phyloP scores from a whole-genome alignment of 1,140 invertebrate species.

The Daktulosphaira vitifoliae region DNA sequence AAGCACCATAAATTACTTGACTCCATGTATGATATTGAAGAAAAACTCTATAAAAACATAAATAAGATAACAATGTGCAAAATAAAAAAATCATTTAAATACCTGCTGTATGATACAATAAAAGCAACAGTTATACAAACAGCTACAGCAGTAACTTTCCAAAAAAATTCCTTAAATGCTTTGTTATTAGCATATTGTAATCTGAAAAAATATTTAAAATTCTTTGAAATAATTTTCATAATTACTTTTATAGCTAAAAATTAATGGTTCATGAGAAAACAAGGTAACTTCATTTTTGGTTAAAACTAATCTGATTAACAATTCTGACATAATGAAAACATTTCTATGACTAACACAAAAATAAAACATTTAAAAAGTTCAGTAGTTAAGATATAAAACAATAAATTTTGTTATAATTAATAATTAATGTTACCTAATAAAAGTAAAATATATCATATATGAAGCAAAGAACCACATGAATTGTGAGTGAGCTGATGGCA shows the following conservation, averaged over 20 bases:
- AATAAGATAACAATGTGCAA: background rate
- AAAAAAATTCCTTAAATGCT: slow-evolving; percentile 62
- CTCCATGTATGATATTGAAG: slow-evolving; percentile 74
- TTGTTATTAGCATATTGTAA: slow-evolving; percentile 62
- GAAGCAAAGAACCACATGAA: slow-evolving; percentile 87
- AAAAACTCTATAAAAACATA: slow-evolving; percentile 56
- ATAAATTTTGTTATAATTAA: background rate
- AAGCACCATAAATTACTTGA: slow-evolving; percentile 70
- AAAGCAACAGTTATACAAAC: slow-evolving; percentile 52
- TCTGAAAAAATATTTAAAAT: slow-evolving; percentile 51
- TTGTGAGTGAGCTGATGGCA: slow-evolving; percentile 88
- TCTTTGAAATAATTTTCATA: no score
- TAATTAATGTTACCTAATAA: slow-evolving; percentile 61
- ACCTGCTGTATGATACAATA: slow-evolving; percentile 53
- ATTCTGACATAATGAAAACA: no score
- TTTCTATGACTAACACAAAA: no score
- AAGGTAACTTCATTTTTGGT: no score
- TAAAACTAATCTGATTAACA: no score
- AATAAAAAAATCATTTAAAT: background rate
- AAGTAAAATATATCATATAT: slow-evolving; percentile 77
- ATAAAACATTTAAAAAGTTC: no score
- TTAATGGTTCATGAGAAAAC: no score
- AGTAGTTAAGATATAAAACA: background rate
- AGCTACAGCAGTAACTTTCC: slow-evolving; percentile 57
- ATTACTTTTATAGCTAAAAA: no score